Evolutionary conservation across 1,140 invertebrate species (phyloP).

Genomic region (Sitodiplosis mosellana): DNA sequence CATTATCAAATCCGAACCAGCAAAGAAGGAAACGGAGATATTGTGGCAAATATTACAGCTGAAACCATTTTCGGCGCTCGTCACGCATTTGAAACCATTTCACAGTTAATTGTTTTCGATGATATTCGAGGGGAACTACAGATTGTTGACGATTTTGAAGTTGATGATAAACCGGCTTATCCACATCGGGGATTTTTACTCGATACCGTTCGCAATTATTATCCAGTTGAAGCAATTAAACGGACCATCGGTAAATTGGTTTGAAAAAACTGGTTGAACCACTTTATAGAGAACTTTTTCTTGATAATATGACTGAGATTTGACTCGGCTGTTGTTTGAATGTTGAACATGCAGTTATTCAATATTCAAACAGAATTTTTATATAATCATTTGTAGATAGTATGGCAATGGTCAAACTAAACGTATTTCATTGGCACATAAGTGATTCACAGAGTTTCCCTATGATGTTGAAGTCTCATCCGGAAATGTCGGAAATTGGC

Average conservation of each 20-base stretch:
- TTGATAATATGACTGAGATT: neutral
- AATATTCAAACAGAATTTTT: constrained; percentile 1
- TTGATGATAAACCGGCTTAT: constrained; percentile 44
- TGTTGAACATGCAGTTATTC: neutral
- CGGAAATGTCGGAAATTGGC: constrained; percentile 42
- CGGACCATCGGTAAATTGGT: constrained; percentile 33
- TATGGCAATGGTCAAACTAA: constrained; percentile 56
- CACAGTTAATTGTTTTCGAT: constrained; percentile 47
- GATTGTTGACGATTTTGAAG: constrained; percentile 33
- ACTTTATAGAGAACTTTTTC: neutral
- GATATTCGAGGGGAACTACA: constrained; percentile 32
- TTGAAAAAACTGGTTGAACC: neutral
- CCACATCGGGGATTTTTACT: constrained; percentile 48
- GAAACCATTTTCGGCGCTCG: constrained; percentile 46
- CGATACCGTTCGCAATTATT: constrained; percentile 53
- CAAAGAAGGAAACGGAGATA: constrained; percentile 23
- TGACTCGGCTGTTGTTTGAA: neutral
- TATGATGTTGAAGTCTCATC: constrained; percentile 41
- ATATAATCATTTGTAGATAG: constrained; percentile 27
- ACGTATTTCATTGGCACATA: constrained; percentile 72
- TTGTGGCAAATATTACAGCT: constrained; percentile 37
- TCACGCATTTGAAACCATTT: constrained; percentile 50
- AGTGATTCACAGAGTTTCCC: constrained; percentile 68
- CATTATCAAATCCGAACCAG: constrained; percentile 35
- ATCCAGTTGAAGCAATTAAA: constrained; percentile 41